A percentile compares a stretch with the other conserved stretches of the same genome.
These are phyloP conservation scores for Drosophila jambulina DNA, from an alignment of 1,140 invertebrate genomes.

Conservation along the genomic window DNA sequence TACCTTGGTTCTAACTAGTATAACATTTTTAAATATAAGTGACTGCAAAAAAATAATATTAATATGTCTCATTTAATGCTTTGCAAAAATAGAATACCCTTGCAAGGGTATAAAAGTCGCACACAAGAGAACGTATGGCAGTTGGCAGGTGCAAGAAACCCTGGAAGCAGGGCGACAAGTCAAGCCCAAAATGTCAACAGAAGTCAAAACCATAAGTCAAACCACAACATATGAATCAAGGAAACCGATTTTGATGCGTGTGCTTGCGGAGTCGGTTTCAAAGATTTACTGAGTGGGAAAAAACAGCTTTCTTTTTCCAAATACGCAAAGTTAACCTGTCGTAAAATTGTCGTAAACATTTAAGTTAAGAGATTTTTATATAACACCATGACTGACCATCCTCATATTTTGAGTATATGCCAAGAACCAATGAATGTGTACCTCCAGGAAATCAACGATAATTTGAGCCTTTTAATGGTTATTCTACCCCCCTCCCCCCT, in stretches of 20 bases:
- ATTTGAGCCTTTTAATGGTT: conserved; percentile 69
- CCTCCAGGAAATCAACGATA: conserved; percentile 59
- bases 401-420: conserved; percentile 15
- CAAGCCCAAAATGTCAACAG: conserved; percentile 34
- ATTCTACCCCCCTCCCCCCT: too few relatives aligned
- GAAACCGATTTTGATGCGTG: conserved; percentile 22
- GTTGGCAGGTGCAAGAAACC: conserved; percentile 39
- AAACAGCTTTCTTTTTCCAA: not conserved
- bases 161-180: not conserved
- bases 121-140: conserved; percentile 16
- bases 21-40: too few relatives aligned
- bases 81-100: not conserved
- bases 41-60: not conserved
- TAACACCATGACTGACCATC: conserved; percentile 2
- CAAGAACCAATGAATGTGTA: conserved; percentile 38
- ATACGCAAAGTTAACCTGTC: not conserved
- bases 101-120: not conserved
- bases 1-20: too few relatives aligned
- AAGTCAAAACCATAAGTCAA: conserved; percentile 74
- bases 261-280: conserved; percentile 22
- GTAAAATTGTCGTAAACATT: not conserved
- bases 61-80: not conserved
- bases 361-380: not conserved
- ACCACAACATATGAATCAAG: conserved; percentile 57
- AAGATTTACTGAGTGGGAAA: not conserved